A percentile compares a stretch with the other conserved stretches of the same genome.
Evolutionary conservation across 2,888 invertebrate species (phyloP).

Genomic region (Hypomecis atomaria): DNA sequence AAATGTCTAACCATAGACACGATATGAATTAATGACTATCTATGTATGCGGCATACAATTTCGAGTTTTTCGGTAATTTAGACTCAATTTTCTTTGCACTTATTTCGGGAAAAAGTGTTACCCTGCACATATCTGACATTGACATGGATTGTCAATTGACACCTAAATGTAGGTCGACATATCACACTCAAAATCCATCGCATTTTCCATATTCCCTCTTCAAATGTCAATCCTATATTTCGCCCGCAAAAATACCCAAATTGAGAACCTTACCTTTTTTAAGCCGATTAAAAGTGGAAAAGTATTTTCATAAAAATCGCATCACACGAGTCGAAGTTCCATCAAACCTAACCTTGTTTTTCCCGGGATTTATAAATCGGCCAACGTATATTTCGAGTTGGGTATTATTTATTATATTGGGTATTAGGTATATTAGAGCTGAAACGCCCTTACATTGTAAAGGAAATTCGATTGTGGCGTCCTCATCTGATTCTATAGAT

Average conservation of each 20-base stretch:
- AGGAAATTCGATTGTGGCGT: not conserved
- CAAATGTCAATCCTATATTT: conserved; percentile 14
- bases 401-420: too few relatives aligned
- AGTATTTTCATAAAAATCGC: conserved; percentile 20
- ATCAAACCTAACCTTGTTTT: conserved; percentile 30
- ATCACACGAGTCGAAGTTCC: conserved; percentile 21
- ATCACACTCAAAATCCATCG: conserved; percentile 9
- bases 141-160: conserved; percentile 14
- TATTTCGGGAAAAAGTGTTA: too few relatives aligned
- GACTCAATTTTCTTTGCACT: too few relatives aligned
- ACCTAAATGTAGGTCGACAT: conserved; percentile 3
- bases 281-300: conserved; percentile 20
- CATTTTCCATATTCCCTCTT: conserved; percentile 12
- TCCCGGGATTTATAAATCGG: conserved; percentile 8
- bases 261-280: conserved; percentile 19
- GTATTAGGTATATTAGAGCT: conserved; percentile 1
- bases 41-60: too few relatives aligned
- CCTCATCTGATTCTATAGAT: not conserved
- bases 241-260: conserved; percentile 5
- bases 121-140: conserved; percentile 1
- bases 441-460: not conserved
- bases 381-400: not conserved
- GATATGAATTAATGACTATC: too few relatives aligned
- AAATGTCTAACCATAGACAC: too few relatives aligned
- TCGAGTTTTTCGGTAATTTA: too few relatives aligned